Conservation (phyloP, 2,113 vertebrate genomes). For the Syngnathoides biaculeatus region DNA sequence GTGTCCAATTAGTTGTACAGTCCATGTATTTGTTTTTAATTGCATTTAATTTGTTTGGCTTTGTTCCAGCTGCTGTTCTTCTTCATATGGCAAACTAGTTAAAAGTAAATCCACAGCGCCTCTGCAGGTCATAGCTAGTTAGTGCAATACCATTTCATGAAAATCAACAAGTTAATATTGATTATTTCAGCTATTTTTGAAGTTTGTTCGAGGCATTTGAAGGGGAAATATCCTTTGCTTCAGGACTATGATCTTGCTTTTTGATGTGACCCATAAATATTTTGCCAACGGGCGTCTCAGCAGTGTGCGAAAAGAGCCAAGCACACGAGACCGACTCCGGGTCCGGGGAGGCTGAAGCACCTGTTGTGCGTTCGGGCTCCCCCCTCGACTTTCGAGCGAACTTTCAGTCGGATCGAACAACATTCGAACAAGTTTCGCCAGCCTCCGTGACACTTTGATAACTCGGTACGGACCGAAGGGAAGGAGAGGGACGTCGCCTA, state of each 20-base stretch:
- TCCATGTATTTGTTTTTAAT: too few relatives aligned
- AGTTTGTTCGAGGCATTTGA: not conserved
- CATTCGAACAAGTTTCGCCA: not conserved
- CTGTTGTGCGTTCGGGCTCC: slow-evolving; percentile 57
- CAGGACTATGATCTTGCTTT: not conserved
- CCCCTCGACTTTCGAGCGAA: not conserved
- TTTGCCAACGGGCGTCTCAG: not conserved
- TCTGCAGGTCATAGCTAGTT: not conserved
- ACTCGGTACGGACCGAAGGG: slow-evolving; percentile 10
- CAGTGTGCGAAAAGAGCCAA: not conserved
- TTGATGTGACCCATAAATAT: not conserved
- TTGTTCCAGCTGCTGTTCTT: not conserved
- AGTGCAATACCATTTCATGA: not conserved
- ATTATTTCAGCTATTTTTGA: not conserved
- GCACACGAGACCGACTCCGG: not conserved
- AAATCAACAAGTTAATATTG: not conserved
- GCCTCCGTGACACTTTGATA: not conserved
- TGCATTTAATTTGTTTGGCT: too few relatives aligned
- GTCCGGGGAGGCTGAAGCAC: slow-evolving; percentile 35
- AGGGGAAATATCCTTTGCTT: not conserved
- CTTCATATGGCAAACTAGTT: not conserved
- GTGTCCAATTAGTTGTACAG: too few relatives aligned
- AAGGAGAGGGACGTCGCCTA: slow-evolving; percentile 59
- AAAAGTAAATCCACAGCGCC: not conserved
- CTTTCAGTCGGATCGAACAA: not conserved